Conservation (phyloP, 2,888 invertebrate species). For the Calephelis perditalis region DNA sequence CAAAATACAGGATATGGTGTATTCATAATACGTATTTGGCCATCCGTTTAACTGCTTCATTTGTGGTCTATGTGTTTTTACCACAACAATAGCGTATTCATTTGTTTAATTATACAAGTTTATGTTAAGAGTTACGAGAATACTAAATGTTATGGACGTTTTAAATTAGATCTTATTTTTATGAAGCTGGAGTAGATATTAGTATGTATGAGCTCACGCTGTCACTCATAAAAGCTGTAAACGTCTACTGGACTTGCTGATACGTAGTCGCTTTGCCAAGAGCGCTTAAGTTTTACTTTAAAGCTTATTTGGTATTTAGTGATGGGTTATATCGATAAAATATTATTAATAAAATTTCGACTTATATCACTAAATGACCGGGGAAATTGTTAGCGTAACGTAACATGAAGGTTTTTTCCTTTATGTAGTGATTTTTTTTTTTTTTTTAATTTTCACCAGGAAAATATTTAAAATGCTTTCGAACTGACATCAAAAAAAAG, state of each 20-base stretch:
- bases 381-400: too few species aligned
- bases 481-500: too few species aligned
- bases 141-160: constrained; percentile 32
- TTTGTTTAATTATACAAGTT: constrained; percentile 42
- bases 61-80: constrained; percentile 18
- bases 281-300: constrained; percentile 26
- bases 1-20: constrained; percentile 3
- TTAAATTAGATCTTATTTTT: constrained; percentile 11
- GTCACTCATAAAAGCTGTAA: constrained; percentile 38
- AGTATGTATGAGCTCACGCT: constrained; percentile 32
- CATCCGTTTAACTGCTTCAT: constrained; percentile 7
- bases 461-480: too few species aligned
- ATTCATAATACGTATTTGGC: constrained; percentile 11
- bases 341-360: too few species aligned
- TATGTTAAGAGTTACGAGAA: constrained; percentile 38
- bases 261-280: constrained; percentile 15
- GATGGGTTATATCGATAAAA: background rate
- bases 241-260: constrained; percentile 33
- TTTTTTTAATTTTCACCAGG: too few species aligned
- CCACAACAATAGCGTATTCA: constrained; percentile 48
- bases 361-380: too few species aligned
- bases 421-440: too few species aligned
- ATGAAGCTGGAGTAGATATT: background rate
- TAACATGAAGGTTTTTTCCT: too few species aligned
- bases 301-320: constrained; percentile 27